Evolutionary conservation across 2,888 invertebrate species (phyloP).

Genomic region (Cheilosia impressa): DNA sequence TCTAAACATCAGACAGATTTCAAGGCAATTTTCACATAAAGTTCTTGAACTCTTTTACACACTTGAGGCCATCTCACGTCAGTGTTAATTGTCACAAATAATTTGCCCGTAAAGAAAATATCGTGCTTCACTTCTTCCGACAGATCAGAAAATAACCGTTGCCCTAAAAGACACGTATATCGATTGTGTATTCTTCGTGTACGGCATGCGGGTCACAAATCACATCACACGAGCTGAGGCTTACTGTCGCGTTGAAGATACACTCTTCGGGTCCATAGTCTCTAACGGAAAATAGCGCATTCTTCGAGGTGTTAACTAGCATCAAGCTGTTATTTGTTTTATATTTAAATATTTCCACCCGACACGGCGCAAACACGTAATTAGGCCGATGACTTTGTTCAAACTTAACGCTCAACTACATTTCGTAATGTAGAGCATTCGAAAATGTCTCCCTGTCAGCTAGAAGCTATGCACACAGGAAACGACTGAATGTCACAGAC

Average conservation of each 20-base stretch:
- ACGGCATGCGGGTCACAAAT: too few relatives aligned
- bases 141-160: too few relatives aligned
- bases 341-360: neutral
- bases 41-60: too few relatives aligned
- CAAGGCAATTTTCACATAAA: too few relatives aligned
- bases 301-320: slow-evolving; percentile 17
- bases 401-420: slow-evolving; percentile 2
- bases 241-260: neutral
- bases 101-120: too few relatives aligned
- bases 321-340: slow-evolving; percentile 11
- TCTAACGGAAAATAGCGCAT: slow-evolving; percentile 22
- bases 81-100: too few relatives aligned
- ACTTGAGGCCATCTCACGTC: too few relatives aligned
- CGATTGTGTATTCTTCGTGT: too few relatives aligned
- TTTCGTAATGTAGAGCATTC: neutral
- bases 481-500: neutral
- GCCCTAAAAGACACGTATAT: too few relatives aligned
- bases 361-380: slow-evolving; percentile 9
- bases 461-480: neutral
- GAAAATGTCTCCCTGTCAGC: neutral
- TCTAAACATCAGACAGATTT: too few relatives aligned
- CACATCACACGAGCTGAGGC: too few relatives aligned
- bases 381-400: slow-evolving; percentile 8
- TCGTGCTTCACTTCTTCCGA: too few relatives aligned
- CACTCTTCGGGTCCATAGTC: neutral